Conservation (phyloP, 2,888 invertebrate genomes). For the Nemotelus pantherinus region DNA sequence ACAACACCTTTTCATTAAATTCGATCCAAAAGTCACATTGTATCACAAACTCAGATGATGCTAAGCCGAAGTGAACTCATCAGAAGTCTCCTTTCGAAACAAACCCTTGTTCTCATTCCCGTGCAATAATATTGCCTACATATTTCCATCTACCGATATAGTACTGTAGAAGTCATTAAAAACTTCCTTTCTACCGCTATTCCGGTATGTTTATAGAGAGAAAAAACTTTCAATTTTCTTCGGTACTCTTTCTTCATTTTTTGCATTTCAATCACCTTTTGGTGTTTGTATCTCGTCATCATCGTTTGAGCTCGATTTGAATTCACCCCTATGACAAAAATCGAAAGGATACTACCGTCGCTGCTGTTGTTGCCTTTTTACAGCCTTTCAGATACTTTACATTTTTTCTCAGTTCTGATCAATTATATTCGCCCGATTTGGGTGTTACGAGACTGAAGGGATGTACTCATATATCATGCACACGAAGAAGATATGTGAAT, state of each 20-base stretch:
- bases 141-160: not conserved
- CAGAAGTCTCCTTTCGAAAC: too few relatives aligned
- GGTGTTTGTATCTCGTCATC: not conserved
- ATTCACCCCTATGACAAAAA: conserved; percentile 34
- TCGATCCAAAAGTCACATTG: conserved; percentile 28
- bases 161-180: conserved; percentile 16
- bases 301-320: conserved; percentile 20
- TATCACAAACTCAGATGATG: not conserved
- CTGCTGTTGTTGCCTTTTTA: conserved; percentile 17
- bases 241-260: conserved; percentile 18
- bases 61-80: too few relatives aligned
- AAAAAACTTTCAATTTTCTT: conserved; percentile 28
- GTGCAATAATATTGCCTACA: too few relatives aligned
- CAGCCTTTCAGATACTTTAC: not conserved
- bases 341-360: not conserved
- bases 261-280: conserved; percentile 20
- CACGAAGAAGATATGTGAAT: too few relatives aligned
- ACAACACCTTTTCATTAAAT: conserved; percentile 30
- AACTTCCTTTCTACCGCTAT: too few relatives aligned
- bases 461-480: too few relatives aligned
- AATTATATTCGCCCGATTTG: too few relatives aligned
- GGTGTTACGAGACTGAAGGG: too few relatives aligned
- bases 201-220: too few relatives aligned
- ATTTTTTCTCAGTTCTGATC: too few relatives aligned
- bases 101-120: too few relatives aligned